Evolutionary conservation across 2,888 invertebrate species (phyloP), one percentile per base, ranked within the genome.

Genomic region (Mycalesis mineus): DNA sequence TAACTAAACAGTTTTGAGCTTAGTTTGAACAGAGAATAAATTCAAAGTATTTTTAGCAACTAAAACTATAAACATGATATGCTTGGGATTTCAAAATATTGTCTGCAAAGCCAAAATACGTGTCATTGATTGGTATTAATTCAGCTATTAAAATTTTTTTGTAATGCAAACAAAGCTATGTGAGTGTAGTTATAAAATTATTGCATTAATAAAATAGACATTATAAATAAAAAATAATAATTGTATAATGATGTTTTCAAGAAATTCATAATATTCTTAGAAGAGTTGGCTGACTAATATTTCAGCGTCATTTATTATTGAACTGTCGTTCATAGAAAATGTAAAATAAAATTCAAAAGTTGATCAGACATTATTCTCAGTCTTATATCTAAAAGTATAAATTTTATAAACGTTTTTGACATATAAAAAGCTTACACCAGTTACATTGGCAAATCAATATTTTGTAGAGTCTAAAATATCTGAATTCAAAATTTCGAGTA

Each of bases 11-110:
- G 22, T 22, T 22, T 22, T 22, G 22, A 22, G 22, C 22, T 22
- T 22, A 36, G 64, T 66, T 75, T 73, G 72, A 79, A 81, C 79
- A 80, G 73, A 77, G 75, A 72, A 70, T 63, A 70, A 71, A 71
- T 69, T 65, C 54, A 65, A 63, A 60, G 63, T 67, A 70, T 22
- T 22, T 22, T 67, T 75, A 77, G 77, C 74, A 76, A 83, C 75
- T 79, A 72, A 83, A 80, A 61, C 70, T 78, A 76, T 66, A 70
- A 78, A 68, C 72, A 71, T 86, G 85, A 85, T 85, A 86, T 86
- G 86, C 82, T 69, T 79, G 74, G 75, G 78, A 74, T 75, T 74
- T 70, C 73, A 66, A 71, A 80, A 84, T 77, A 83, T 36, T 11
- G 9, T 36, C 11, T 7, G 9, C 36, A 11, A 36, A 36, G 36